Evolutionary conservation across 2,888 invertebrate genomes (phyloP).

Genomic region (Brenthis ino): DNA sequence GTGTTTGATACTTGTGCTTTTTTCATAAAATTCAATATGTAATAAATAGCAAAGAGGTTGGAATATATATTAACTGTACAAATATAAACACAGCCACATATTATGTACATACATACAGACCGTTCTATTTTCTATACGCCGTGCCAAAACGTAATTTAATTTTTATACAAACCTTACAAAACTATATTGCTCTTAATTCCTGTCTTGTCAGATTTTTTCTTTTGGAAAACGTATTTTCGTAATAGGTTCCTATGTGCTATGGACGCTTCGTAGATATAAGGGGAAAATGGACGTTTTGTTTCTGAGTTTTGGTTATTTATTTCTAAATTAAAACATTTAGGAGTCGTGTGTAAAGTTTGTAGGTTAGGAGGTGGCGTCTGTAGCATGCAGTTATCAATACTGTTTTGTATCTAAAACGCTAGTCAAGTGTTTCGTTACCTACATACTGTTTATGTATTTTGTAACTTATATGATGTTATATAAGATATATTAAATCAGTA

Average conservation of each 20-base stretch:
- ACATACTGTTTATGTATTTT: conserved; percentile 79
- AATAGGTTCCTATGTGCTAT: conserved; percentile 38
- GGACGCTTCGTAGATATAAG: conserved; percentile 28
- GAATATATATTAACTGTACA: conserved; percentile 29
- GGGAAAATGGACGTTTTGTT: neutral
- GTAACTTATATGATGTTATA: conserved; percentile 76
- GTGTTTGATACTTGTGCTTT: conserved; percentile 6
- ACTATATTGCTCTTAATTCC: neutral
- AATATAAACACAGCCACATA: conserved; percentile 40
- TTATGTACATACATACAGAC: conserved; percentile 50
- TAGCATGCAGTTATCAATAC: conserved; percentile 32
- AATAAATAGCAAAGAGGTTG: neutral
- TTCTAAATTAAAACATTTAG: conserved; percentile 8
- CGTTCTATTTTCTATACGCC: conserved; percentile 61
- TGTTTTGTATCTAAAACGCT: conserved; percentile 68
- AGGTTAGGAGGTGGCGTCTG: conserved; percentile 35
- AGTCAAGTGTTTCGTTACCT: conserved; percentile 82
- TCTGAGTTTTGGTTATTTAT: conserved; percentile 29
- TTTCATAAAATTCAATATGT: neutral
- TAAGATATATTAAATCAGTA: conserved; percentile 77
- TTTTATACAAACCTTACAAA: conserved; percentile 38
- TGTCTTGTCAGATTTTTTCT: conserved; percentile 14
- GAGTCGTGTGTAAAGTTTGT: conserved; percentile 16
- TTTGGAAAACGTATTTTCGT: conserved; percentile 28
- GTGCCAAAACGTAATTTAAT: conserved; percentile 62